These are phyloP conservation scores for Drosophila takahashii DNA, from an alignment of 1,140 invertebrate genomes.

Conservation along the genomic window DNA sequence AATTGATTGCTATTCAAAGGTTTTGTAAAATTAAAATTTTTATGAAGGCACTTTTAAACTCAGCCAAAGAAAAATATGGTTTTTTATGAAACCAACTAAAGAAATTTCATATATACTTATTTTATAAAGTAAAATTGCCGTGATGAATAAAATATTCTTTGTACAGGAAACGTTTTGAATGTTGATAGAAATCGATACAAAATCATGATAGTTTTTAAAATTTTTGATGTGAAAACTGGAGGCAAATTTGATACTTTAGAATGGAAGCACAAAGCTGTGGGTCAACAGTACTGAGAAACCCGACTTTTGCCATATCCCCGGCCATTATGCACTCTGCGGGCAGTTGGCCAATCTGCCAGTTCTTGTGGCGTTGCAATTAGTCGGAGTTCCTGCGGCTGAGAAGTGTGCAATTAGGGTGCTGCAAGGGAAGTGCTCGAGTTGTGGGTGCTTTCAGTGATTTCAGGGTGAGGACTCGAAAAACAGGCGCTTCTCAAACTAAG, in stretches of 20 bases:
- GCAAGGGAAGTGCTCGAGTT: slow-evolving; percentile 47
- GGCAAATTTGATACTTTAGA: neutral
- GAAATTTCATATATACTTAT: no score
- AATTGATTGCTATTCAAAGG: neutral
- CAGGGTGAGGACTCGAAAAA: slow-evolving; percentile 16
- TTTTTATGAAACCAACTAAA: no score
- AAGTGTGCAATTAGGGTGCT: slow-evolving; percentile 68
- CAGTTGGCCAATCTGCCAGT: slow-evolving; percentile 26
- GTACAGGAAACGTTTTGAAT: no score
- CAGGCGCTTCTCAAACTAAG: slow-evolving; percentile 23
- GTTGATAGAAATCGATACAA: no score
- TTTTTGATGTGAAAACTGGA: no score
- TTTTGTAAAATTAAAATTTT: neutral
- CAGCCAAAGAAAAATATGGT: no score
- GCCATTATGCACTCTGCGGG: slow-evolving; percentile 32
- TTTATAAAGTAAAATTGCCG: no score
- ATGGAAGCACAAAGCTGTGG: neutral
- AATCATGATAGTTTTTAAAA: no score
- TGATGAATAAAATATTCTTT: no score
- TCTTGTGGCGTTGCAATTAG: slow-evolving; percentile 48
- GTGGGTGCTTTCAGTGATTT: slow-evolving; percentile 15
- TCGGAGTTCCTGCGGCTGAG: slow-evolving; percentile 61
- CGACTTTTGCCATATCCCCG: slow-evolving; percentile 21
- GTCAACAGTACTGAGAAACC: slow-evolving; percentile 6
- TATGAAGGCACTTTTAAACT: no score